Evolutionary conservation across 2,888 invertebrate species (phyloP).

Genomic region (Diabrotica balteata): DNA sequence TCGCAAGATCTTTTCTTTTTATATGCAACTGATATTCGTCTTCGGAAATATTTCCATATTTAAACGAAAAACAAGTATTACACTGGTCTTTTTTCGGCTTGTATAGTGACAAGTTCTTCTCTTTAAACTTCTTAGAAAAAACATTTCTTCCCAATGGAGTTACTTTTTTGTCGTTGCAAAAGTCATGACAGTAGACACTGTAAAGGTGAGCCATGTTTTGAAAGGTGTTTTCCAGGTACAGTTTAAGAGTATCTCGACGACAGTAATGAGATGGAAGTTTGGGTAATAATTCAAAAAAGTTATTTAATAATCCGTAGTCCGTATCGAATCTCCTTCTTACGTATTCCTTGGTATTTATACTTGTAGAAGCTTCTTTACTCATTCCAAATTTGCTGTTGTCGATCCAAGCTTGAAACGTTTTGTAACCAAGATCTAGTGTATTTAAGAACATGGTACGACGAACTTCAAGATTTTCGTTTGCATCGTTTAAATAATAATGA

Average conservation of each 20-base stretch:
- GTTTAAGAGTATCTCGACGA: too few species aligned
- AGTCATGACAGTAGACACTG: background rate
- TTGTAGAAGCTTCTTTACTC: background rate
- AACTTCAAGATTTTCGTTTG: background rate
- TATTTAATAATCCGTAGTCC: too few species aligned
- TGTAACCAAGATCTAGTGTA: slow-evolving; percentile 16
- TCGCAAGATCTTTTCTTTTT: background rate
- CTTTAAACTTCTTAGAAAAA: too few species aligned
- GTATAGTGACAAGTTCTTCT: too few species aligned
- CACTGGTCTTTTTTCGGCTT: background rate
- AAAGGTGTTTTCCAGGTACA: too few species aligned
- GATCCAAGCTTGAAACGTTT: slow-evolving; percentile 23
- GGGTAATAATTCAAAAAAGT: background rate
- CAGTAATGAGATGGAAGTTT: background rate
- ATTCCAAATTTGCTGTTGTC: slow-evolving; percentile 19
- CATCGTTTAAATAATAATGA: too few species aligned
- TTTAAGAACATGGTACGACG: slow-evolving; percentile 12
- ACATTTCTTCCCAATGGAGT: too few species aligned
- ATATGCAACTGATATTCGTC: background rate
- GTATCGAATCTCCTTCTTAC: too few species aligned
- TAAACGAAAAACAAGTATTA: background rate
- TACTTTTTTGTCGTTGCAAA: too few species aligned
- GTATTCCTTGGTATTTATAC: too few species aligned
- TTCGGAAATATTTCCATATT: background rate
- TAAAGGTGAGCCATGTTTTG: background rate